Evolutionary conservation across 2,888 invertebrate genomes (phyloP).

Genomic region (Diarsia mendica): DNA sequence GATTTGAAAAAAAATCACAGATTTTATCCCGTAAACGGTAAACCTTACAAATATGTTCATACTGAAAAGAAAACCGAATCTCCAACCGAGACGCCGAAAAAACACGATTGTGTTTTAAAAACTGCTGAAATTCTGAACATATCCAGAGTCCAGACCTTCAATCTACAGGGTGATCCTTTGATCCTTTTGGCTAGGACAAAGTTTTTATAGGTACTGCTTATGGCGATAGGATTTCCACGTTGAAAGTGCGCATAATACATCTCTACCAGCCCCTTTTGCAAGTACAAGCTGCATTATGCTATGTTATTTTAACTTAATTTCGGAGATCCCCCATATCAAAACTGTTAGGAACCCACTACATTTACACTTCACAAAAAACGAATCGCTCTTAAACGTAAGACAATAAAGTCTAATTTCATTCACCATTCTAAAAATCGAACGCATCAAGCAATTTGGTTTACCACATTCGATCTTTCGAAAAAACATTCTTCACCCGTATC

Average conservation of each 20-base stretch:
- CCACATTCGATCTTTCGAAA: background rate
- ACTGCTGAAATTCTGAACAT: too few species aligned
- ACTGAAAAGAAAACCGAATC: too few species aligned
- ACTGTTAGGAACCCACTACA: background rate
- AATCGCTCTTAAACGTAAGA: background rate
- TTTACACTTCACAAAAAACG: background rate
- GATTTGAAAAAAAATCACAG: too few species aligned
- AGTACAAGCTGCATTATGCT: background rate
- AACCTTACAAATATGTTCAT: too few species aligned
- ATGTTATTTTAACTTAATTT: conserved; percentile 3
- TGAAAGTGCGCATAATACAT: background rate
- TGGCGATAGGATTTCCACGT: background rate
- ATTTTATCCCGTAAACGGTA: too few species aligned
- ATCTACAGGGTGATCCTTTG: too few species aligned
- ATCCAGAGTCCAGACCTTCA: too few species aligned
- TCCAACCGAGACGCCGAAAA: too few species aligned
- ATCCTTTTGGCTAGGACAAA: too few species aligned
- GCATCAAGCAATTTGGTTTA: background rate
- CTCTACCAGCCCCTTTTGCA: background rate
- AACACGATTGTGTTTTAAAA: too few species aligned
- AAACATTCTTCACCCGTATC: conserved; percentile 10
- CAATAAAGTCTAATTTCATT: conserved; percentile 21
- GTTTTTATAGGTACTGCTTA: too few species aligned
- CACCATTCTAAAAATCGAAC: background rate
- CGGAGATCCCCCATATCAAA: background rate